Evolutionary conservation across 2,797 vertebrate genomes (phyloP), one percentile per base, ranked within the genome.

Genomic region (Galaxias olidus): DNA sequence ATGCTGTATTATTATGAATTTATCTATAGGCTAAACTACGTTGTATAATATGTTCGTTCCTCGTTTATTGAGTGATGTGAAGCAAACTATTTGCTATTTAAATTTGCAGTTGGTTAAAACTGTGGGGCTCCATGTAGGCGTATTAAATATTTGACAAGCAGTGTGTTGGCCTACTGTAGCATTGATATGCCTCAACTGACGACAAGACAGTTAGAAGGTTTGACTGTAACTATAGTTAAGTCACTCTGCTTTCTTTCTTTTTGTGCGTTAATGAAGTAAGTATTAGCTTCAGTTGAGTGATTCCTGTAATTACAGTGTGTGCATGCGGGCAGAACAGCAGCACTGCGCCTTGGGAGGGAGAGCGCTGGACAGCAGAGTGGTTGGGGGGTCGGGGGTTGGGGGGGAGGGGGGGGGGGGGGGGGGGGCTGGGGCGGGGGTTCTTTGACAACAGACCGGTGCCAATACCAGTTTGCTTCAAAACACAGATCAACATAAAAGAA

Each of bases 271-370:
- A 91, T 88, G 83, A 90, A 90, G 64, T 85, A 89, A 89, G 85
- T 85, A 84, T 85, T 87, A 83, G 76, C 82, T 84, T 79, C 84
- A 88, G 75, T 76, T 85, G 79, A 84, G 67, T 88, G 85, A 88
- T 91, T 88, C 82, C 83, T 83, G 86, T 89, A 89, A 91, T 91
- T 87, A 88, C 75, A 78, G 66, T 65, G 67, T 71, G 75, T 77
- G 69, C 69, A 59, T 41, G 42, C 43, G 55, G 58, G 51, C 55
- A 70, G 62, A 60, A 59, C 66, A 42, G 65, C 53, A 51, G 64
- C 45, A 52, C 47, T 50, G 30, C 54, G 51, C 49, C 10, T 11
- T 74, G 64, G 59, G 47, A 60, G 56, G 63, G 57, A 51, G 47
- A 64, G 69, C 14, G 8, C 78, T 76, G 83, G 83, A 84, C 83